Base-by-base conservation (phyloP, 2,113 vertebrate genomes). In the Phalacrocorax carbo region DNA sequence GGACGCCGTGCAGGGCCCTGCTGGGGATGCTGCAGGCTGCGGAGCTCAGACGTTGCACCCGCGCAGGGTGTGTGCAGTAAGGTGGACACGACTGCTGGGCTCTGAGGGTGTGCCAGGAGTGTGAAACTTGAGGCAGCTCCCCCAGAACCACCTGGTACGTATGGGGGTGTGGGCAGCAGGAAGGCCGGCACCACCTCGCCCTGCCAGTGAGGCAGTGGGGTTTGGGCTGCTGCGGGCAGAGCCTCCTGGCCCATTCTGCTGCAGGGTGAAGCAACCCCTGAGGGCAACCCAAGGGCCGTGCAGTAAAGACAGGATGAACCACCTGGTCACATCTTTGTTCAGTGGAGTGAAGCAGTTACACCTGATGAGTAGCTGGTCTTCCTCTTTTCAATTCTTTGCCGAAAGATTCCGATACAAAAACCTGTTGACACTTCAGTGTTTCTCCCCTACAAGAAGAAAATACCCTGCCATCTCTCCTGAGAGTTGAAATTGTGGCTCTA, bases 141-240 rank as follows among this genome's bases (percentile, higher is more conserved):
- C 54, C 0, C 1, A 34, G 77, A 61, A 4, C 51, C n/a, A 2
- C 44, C 30, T 12, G 22, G 10, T 44, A 6, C 0, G 2, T 4
- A 12, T 2, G n/a, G 23, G 48, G 0, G 2, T 4, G 14, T 2
- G n/a, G 23, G 48, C 49, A 51, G n/a, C 57, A 55, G 46, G 13
- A 66, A 7, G 48, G 26, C 46, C 30, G 80, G 26, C 34, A 15
- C 27, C 26, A 7, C 16, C 38, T 30, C 1, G 2, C n/a, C 62
- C 46, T 38, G 46, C 23, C 34, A 22, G 73, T 1, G 6, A 34
- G 61, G 61, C 42, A 9, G 29, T 14, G 68, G 55, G 32, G 8
- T 65, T 49, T 38, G 84, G 61, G 66, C 36, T 48, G 72, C 54
- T 30, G 66, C n/a, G 44, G 71, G 54, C 32, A 15, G 38, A 14